Percentiles rank a stretch among this genome's conserved stretches.
phyloP scores from a whole-genome alignment of 23 tunicate genomes.

The Botrylloides violaceus region DNA sequence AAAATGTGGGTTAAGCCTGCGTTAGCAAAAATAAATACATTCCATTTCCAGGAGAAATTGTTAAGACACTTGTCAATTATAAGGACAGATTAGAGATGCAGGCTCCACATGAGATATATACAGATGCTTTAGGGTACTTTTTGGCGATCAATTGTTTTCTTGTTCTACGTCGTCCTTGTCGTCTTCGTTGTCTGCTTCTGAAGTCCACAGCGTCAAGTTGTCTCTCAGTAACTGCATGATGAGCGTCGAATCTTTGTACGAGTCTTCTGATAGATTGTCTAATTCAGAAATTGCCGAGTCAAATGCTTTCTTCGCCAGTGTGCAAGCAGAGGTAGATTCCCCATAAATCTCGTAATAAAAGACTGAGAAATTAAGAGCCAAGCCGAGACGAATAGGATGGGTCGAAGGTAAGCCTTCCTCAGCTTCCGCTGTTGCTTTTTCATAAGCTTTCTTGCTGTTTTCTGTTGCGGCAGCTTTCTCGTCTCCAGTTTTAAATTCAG shows the following conservation, averaged over 20 bases:
- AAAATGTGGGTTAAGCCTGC: too few species aligned
- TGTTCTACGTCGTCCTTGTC: neutral
- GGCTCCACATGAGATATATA: too few species aligned
- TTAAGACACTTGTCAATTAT: too few species aligned
- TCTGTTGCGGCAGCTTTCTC: neutral
- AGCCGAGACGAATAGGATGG: slow-evolving; percentile 14
- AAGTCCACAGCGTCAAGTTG: slow-evolving; percentile 31
- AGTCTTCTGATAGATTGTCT: slow-evolving; percentile 6
- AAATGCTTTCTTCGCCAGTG: slow-evolving; percentile 13
- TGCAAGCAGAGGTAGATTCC: neutral
- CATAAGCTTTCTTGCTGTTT: neutral
- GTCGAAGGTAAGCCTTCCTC: neutral
- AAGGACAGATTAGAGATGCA: too few species aligned
- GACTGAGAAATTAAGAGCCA: slow-evolving; percentile 24
- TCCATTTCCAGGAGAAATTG: too few species aligned
- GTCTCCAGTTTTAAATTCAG: slow-evolving; percentile 5
- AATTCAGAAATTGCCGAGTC: slow-evolving; percentile 11
- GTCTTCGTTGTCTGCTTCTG: neutral
- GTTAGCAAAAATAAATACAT: too few species aligned
- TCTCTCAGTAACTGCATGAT: slow-evolving; percentile 25
- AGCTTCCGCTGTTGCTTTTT: slow-evolving; percentile 1
- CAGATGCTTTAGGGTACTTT: too few species aligned
- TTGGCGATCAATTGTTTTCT: neutral
- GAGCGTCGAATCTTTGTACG: slow-evolving; percentile 22
- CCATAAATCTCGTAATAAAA: slow-evolving; percentile 7